Conservation (phyloP, 2,797 vertebrate genomes). For the Peromyscus aztecus region DNA sequence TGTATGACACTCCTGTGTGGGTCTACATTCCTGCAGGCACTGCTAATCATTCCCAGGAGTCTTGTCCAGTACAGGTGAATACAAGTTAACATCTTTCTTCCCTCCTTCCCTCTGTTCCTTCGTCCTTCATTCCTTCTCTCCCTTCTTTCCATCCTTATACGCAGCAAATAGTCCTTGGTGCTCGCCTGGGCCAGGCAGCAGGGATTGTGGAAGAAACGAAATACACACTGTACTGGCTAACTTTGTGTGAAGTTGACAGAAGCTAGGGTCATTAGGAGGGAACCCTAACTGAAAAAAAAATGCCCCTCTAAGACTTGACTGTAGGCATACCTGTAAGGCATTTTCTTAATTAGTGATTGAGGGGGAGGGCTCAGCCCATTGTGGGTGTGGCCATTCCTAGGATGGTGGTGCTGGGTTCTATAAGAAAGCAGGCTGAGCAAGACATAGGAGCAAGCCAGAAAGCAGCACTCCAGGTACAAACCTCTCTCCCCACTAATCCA, state of each 20-base stretch:
- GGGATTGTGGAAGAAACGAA: slow-evolving; percentile 16
- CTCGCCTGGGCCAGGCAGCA: background rate
- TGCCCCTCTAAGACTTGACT: background rate
- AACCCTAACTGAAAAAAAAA: background rate
- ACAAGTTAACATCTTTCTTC: background rate
- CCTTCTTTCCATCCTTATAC: background rate
- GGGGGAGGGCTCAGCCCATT: background rate
- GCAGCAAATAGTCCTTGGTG: background rate
- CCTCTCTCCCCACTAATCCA: no score
- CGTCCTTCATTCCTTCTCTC: background rate
- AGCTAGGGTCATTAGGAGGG: background rate
- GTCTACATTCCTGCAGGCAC: background rate
- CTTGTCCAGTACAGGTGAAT: background rate
- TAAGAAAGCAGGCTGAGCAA: background rate
- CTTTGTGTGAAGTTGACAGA: background rate
- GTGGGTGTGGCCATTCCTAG: background rate
- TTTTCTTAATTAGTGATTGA: background rate
- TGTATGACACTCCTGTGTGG: background rate
- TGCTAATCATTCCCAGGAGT: background rate
- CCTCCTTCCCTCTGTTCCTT: background rate
- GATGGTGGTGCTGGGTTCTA: background rate
- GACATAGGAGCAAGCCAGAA: background rate
- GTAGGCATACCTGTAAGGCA: background rate
- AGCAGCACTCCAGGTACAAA: background rate
- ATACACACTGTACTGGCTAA: background rate